These are phyloP conservation scores for cattle (Bos taurus) DNA, from an alignment of 2,113 vertebrate genomes.

Conservation along the genomic window DNA sequence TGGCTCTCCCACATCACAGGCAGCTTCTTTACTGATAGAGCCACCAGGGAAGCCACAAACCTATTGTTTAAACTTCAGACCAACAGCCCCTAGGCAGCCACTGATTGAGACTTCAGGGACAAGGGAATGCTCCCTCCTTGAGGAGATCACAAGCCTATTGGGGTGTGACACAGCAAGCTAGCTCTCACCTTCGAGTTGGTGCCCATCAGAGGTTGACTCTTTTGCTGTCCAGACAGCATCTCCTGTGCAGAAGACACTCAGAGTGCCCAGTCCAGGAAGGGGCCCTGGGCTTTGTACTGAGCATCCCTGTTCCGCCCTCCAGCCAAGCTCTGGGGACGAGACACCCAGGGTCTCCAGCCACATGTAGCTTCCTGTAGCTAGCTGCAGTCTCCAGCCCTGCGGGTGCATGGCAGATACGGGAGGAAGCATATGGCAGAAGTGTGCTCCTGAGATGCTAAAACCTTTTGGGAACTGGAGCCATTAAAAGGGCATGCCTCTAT, in stretches of 20 bases:
- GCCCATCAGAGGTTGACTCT: not conserved
- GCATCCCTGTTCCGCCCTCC: not conserved
- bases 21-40: not conserved
- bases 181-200: not conserved
- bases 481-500: not conserved
- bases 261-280: not conserved
- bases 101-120: not conserved
- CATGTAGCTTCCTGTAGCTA: not conserved
- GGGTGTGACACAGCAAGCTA: not conserved
- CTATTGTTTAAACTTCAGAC: not conserved
- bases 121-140: not conserved
- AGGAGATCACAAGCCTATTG: not conserved
- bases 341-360: not conserved
- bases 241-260: not conserved
- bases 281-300: not conserved
- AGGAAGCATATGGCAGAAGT: not conserved
- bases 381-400: not conserved
- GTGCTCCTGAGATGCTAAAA: not conserved
- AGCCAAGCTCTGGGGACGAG: not conserved
- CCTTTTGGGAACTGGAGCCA: constrained; percentile 49
- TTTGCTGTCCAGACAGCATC: not conserved
- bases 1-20: not conserved
- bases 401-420: not conserved
- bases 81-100: not conserved
- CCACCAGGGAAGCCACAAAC: not conserved